Evolutionary conservation across 2,888 invertebrate species (phyloP).

Genomic region (Heteropelma amictum): DNA sequence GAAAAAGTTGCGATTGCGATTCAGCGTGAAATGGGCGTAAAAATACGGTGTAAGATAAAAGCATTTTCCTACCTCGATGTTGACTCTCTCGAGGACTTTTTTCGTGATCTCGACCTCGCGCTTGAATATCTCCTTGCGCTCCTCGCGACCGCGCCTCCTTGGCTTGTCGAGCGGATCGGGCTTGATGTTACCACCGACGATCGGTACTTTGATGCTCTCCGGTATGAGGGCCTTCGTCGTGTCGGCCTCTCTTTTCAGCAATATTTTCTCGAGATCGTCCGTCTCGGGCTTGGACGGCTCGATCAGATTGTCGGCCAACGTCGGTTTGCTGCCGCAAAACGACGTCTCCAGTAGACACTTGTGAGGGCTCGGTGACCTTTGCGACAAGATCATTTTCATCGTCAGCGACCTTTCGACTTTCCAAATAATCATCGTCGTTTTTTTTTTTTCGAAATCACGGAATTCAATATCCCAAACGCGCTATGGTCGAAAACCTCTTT

Average conservation of each 20-base stretch:
- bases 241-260: conserved; percentile 82
- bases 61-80: conserved; percentile 70
- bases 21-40: background rate
- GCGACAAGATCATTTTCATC: background rate
- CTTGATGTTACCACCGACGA: conserved; percentile 81
- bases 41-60: background rate
- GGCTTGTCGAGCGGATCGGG: conserved; percentile 86
- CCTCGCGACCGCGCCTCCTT: conserved; percentile 72
- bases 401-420: background rate
- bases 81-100: conserved; percentile 74
- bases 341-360: conserved; percentile 94
- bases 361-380: conserved; percentile 92
- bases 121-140: conserved; percentile 75
- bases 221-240: conserved; percentile 83
- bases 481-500: no score
- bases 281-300: conserved; percentile 79
- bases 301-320: conserved; percentile 74
- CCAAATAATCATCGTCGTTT: background rate
- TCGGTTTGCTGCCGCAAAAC: conserved; percentile 91
- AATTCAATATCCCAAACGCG: no score
- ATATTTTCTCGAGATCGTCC: conserved; percentile 80
- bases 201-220: conserved; percentile 81
- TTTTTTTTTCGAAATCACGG: no score
- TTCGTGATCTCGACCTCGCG: conserved; percentile 76
- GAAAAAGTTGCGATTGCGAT: no score